Percentiles rank a stretch among this genome's conserved stretches.
phyloP scores from a whole-genome alignment of 2,797 vertebrate genomes.

The Lepilemur ruficaudatus region DNA sequence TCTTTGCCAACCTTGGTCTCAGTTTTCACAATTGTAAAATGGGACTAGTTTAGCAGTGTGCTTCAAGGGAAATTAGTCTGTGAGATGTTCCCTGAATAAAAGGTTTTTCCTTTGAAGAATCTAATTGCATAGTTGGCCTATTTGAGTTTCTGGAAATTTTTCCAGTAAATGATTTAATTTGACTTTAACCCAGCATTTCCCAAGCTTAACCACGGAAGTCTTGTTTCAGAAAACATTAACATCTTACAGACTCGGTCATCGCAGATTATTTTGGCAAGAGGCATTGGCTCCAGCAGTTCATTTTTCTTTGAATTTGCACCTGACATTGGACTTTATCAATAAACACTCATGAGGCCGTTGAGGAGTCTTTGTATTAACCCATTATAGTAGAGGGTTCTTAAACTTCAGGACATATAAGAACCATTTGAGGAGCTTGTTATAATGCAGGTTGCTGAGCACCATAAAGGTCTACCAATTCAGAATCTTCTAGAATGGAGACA shows the following conservation, averaged over 20 bases:
- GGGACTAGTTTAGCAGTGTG: background rate
- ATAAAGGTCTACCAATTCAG: background rate
- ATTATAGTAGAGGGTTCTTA: background rate
- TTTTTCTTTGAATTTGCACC: background rate
- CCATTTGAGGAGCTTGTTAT: background rate
- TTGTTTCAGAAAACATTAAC: slow-evolving; percentile 45
- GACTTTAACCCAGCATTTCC: slow-evolving; percentile 32
- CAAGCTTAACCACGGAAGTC: background rate
- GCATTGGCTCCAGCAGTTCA: background rate
- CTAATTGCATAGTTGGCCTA: background rate
- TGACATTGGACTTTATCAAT: background rate
- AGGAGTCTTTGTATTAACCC: background rate
- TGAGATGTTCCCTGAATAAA: slow-evolving; percentile 1
- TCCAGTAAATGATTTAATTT: slow-evolving; percentile 23
- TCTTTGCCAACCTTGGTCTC: background rate
- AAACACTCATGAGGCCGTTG: background rate
- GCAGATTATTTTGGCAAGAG: slow-evolving; percentile 16
- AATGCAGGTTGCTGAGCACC: background rate
- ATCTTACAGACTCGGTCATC: slow-evolving; percentile 17
- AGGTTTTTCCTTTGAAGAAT: slow-evolving; percentile 20
- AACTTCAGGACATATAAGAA: background rate
- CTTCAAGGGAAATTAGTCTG: background rate
- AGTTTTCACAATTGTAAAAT: background rate
- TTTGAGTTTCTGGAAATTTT: slow-evolving; percentile 28
- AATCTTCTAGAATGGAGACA: background rate